Evolutionary conservation across 2,888 invertebrate genomes (phyloP), one percentile per base, ranked within the genome.

Genomic region (Boloria selene): DNA sequence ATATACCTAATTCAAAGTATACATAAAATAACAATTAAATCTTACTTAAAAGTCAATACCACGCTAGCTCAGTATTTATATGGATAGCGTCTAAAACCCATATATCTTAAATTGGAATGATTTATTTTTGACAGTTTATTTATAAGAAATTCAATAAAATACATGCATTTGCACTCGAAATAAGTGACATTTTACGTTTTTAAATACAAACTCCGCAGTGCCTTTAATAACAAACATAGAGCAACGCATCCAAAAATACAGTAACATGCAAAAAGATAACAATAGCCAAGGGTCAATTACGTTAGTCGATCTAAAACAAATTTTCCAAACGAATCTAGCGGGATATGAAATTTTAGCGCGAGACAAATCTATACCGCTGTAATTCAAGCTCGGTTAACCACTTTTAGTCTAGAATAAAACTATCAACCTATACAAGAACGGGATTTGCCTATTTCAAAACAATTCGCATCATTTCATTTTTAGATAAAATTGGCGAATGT

Each of bases 361-460:
- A 10, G 44, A 51, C 65, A 60, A 69, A 69, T 69, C 68, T 65
- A 69, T 56, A 45, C 42, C 62, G 52, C 63, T 69, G 62, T 68
- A 55, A 60, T 69, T 68, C 63, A 50, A 60, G 68, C 60, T 54
- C 62, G 64, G 64, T 64, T 64, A 64, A 64, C 58, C 64, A 22
- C 51, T 58, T 64, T 63, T 58, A 58, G 64, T 10, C 63, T 56
- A 58, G 58, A 64, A 64, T 64, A 64, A 64, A 64, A 64, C 51
- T 51, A 58, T 58, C 13, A 52, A 31, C 13, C 58, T 52, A 47
- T 52, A 58, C 64, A 58, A 64, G 58, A 64, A 59, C 49, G 51
- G 58, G 58, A 44, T 45, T 56, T 50, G 55, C 50, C 63, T 49
- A 38, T 49, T 52, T 31, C 58, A 50, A 64, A 42, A 60, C 51